A percentile compares a stretch with the other conserved stretches of the same genome.
Conservation (phyloP, 2,797 vertebrate species). For the Semaprochilodus insignis region DNA sequence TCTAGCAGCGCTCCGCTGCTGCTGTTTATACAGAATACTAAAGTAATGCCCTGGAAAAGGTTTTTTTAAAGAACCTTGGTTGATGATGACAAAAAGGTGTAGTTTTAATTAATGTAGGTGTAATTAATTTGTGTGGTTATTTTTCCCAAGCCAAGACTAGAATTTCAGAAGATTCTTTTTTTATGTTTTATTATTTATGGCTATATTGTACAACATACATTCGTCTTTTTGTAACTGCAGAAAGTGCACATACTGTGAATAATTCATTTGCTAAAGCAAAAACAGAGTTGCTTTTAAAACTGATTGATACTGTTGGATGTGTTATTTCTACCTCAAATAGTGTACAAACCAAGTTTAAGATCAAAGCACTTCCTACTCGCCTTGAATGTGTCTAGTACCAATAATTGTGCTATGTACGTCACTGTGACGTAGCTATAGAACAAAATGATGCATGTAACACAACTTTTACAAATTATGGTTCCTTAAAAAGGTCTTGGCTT, state of each 20-base stretch:
- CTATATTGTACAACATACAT: not conserved
- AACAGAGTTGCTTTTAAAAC: not conserved
- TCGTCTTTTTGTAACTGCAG: not conserved
- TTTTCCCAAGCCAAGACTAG: not conserved
- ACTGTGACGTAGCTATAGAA: not conserved
- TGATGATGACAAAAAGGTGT: not conserved
- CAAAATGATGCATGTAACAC: not conserved
- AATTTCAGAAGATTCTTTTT: not conserved
- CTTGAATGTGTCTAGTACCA: not conserved
- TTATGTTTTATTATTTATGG: not conserved
- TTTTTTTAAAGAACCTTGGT: conserved; percentile 33
- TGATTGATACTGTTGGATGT: not conserved
- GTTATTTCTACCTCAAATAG: not conserved
- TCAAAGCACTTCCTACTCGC: not conserved
- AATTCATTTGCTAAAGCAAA: not conserved
- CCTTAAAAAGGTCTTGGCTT: not conserved
- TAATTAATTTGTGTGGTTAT: not conserved
- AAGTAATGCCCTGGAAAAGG: conserved; percentile 71
- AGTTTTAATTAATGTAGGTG: not conserved
- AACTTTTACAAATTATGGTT: not conserved
- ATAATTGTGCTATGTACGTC: not conserved
- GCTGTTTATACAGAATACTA: conserved; percentile 66
- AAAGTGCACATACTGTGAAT: not conserved
- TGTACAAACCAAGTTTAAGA: not conserved
- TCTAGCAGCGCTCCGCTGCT: conserved; percentile 40